These are phyloP conservation scores for Sipha flava DNA, from an alignment of 1,140 invertebrate species.

Conservation along the genomic window DNA sequence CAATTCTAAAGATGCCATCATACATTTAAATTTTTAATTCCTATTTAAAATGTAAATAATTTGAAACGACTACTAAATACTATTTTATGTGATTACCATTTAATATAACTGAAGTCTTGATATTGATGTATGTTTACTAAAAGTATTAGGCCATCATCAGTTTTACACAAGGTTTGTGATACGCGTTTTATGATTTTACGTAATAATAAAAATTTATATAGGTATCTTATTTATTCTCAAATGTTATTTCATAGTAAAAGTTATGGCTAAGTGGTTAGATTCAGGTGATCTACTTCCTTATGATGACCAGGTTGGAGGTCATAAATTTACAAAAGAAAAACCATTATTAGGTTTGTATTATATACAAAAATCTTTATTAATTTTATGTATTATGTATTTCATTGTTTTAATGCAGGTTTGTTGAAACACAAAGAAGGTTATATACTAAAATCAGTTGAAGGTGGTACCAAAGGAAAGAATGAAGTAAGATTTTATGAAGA, in stretches of 20 bases:
- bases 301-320: conserved; percentile 62
- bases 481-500: conserved; percentile 66
- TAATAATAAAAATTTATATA: neutral
- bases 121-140: neutral
- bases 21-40: neutral
- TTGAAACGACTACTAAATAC: neutral
- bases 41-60: neutral
- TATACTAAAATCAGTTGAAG: conserved; percentile 63
- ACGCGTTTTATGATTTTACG: neutral
- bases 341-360: conserved; percentile 49
- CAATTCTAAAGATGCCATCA: neutral
- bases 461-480: conserved; percentile 55
- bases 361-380: neutral
- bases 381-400: neutral
- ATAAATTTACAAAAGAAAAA: conserved; percentile 50
- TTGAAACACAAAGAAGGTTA: conserved; percentile 54
- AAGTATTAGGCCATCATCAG: neutral
- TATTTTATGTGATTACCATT: neutral
- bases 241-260: neutral
- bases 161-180: neutral
- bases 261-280: conserved; percentile 31
- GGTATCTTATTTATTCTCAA: neutral
- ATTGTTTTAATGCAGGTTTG: conserved; percentile 50
- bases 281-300: conserved; percentile 40
- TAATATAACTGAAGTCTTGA: neutral